A percentile compares a stretch with the other conserved stretches of the same genome.
Conservation (phyloP, 2,113 vertebrate species). For the Elachura formosa region DNA sequence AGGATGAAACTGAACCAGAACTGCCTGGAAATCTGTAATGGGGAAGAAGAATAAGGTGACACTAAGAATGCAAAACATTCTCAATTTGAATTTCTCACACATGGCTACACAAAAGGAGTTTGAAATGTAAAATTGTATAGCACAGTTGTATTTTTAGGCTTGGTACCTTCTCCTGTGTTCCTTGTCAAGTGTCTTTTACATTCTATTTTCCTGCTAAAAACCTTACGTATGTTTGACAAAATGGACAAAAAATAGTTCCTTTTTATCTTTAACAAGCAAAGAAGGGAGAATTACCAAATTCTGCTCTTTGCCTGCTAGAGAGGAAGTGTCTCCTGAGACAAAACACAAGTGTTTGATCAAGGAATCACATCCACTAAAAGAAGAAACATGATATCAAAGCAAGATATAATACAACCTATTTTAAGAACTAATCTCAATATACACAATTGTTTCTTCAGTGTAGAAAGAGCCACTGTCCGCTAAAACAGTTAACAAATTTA, state of each 20-base stretch:
- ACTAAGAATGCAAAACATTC: neutral
- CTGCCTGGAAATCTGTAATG: neutral
- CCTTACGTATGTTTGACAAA: neutral
- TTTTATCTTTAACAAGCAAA: neutral
- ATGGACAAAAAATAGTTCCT: neutral
- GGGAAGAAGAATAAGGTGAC: neutral
- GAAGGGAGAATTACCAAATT: neutral
- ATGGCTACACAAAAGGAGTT: neutral
- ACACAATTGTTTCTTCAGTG: slow-evolving; percentile 28
- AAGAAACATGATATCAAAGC: neutral
- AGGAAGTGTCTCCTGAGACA: neutral
- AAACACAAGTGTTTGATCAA: neutral
- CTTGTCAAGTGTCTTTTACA: neutral
- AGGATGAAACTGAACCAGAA: neutral
- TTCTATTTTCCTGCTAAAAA: neutral
- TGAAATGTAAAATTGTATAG: neutral
- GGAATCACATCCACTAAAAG: neutral
- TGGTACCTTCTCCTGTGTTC: neutral
- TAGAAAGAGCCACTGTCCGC: neutral
- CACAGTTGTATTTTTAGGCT: neutral
- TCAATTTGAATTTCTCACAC: neutral
- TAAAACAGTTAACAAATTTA: neutral
- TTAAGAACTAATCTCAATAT: neutral
- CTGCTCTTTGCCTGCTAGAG: neutral
- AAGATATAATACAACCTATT: neutral